Base-by-base conservation (phyloP, 64 coral and sea anemone species). In the Dendrophyllia cribrosa region DNA sequence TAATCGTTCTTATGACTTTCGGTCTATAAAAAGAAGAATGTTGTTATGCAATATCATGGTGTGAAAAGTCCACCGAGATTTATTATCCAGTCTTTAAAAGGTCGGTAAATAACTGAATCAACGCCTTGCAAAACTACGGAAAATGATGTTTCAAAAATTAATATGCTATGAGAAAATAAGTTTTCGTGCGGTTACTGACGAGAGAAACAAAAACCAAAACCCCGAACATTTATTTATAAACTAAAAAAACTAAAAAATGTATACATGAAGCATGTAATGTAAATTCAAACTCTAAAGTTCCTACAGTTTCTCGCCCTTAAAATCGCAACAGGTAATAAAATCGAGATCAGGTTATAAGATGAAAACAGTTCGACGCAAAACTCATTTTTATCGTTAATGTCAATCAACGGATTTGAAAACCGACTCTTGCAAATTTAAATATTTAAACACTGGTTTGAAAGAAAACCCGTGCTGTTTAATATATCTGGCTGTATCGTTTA, bases 401-500 rank as follows among this genome's bases (percentile, higher is more conserved):
- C 51, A 6, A 77, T 77, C 51, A 77, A 77, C 75, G 48, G 49
- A 55, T 51, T 77, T 77, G 48, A 77, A 53, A 77, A 25, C 71
- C n/a, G 9, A 56, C 19, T 50, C 49, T 21, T 23, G 17, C 19
- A 76, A 76, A 51, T 55, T 56, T 77, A 56, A 77, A 77, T 77
- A 56, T 52, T 77, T 25, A 77, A 77, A 64, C 61, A 64, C 13
- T 64, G 61, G 19, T 64, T 56, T 64, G 17, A 19, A 77, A 56
- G 53, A 24, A 23, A 77, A 22, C 44, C 16, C 45, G 47, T 19
- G 12, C 34, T 34, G 34, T 34, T 34, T 34, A 34, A 34, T 34
- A 34, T 34, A 34, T 34, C 34, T 47, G 44, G 6, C 44, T 75
- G 45, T 75, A 75, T 48, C 72, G 44, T 16, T 74, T 74, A 74